These are phyloP conservation scores for Patella ulyssiponensis DNA, from an alignment of 2,888 invertebrate species.

Conservation along the genomic window DNA sequence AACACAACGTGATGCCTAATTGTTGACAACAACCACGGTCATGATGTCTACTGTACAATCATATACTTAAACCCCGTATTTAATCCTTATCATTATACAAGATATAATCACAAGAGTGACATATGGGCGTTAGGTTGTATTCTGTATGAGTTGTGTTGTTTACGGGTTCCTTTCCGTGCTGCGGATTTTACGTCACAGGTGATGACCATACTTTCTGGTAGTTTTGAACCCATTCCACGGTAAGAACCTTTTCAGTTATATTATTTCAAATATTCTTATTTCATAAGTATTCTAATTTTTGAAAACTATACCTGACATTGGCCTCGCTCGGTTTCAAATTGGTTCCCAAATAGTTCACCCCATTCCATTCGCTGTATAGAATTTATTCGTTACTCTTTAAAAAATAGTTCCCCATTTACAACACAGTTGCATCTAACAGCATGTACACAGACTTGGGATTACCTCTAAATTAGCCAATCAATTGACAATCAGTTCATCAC, in stretches of 20 bases:
- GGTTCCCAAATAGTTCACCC: too few relatives aligned
- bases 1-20: not conserved
- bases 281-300: too few relatives aligned
- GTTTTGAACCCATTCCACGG: constrained; percentile 59
- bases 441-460: too few relatives aligned
- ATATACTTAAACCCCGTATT: constrained; percentile 12
- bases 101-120: constrained; percentile 64
- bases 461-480: too few relatives aligned
- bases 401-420: too few relatives aligned
- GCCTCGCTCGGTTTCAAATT: too few relatives aligned
- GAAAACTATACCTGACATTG: too few relatives aligned
- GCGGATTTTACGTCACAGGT: constrained; percentile 51
- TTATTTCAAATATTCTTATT: not conserved
- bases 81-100: constrained; percentile 32
- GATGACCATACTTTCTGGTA: constrained; percentile 52
- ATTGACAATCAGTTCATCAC: too few relatives aligned
- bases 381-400: too few relatives aligned
- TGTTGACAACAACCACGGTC: not conserved
- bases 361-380: too few relatives aligned
- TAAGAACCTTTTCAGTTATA: constrained; percentile 28
- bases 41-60: not conserved
- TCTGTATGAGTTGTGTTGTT: constrained; percentile 61
- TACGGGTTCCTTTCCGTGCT: constrained; percentile 61
- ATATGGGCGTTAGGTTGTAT: constrained; percentile 69
- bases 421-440: too few relatives aligned